phyloP scores from a whole-genome alignment of 23 tunicate genomes.

The Aplidium turbinatum region DNA sequence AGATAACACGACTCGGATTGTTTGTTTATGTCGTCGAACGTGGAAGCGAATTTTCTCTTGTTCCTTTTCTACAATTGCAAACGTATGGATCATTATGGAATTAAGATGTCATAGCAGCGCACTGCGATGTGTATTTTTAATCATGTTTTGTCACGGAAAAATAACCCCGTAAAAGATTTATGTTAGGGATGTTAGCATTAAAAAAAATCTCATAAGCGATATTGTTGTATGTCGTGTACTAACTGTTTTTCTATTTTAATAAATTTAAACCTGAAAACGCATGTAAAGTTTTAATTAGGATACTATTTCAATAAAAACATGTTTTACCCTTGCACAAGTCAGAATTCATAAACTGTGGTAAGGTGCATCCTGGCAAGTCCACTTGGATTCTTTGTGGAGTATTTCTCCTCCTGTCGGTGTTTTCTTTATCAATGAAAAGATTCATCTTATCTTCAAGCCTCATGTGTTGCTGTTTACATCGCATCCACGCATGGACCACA shows the following conservation, averaged over 20 bases:
- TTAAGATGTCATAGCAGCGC: too few species aligned
- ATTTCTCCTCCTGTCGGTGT: neutral
- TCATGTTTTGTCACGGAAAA: too few species aligned
- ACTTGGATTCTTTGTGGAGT: neutral
- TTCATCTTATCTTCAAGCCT: constrained; percentile 2
- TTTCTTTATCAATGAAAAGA: neutral
- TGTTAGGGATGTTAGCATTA: neutral
- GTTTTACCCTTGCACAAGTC: constrained; percentile 10
- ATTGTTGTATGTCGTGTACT: neutral
- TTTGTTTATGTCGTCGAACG: neutral
- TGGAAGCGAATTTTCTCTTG: constrained; percentile 31
- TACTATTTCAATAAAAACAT: neutral
- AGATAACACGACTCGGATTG: constrained; percentile 13
- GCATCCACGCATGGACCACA: neutral
- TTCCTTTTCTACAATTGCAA: constrained; percentile 8
- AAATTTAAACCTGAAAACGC: too few species aligned
- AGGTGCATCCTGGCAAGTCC: constrained; percentile 21
- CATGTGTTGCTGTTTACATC: neutral
- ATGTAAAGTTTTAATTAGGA: too few species aligned
- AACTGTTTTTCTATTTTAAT: neutral
- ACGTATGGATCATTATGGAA: neutral
- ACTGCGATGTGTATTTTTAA: too few species aligned
- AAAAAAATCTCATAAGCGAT: neutral
- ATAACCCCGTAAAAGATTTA: too few species aligned
- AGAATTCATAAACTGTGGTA: constrained; percentile 18